Evolutionary conservation across 1,140 invertebrate species (phyloP).

Genomic region (Megalonaias nervosa): DNA sequence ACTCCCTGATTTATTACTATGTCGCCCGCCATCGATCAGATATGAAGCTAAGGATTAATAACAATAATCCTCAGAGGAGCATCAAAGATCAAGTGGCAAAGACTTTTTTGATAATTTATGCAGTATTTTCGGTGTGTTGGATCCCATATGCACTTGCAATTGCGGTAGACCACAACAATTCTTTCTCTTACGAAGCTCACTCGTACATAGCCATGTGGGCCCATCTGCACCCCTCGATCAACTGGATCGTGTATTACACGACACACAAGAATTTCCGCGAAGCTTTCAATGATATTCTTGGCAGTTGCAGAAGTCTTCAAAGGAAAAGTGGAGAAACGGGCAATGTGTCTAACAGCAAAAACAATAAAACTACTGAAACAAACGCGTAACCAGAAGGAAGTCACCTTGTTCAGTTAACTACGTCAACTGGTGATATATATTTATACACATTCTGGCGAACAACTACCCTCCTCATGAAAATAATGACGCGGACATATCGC

Average conservation of each 20-base stretch:
- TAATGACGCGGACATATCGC: no score
- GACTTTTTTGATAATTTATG: conserved; percentile 52
- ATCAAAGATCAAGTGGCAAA: conserved; percentile 23
- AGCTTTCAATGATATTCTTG: conserved; percentile 38
- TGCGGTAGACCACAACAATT: conserved; percentile 39
- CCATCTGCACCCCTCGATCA: conserved; percentile 52
- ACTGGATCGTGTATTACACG: conserved; percentile 52
- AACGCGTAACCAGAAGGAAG: no score
- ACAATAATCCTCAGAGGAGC: not conserved
- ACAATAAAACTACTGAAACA: no score
- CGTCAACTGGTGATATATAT: no score
- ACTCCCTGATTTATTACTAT: conserved; percentile 50
- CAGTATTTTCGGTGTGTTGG: conserved; percentile 50
- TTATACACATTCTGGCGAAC: no score
- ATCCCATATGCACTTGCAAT: conserved; percentile 49
- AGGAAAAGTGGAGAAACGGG: no score
- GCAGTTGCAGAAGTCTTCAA: not conserved
- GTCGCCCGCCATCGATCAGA: conserved; percentile 32
- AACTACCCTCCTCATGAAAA: no score
- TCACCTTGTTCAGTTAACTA: no score
- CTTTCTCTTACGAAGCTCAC: conserved; percentile 35
- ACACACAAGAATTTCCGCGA: conserved; percentile 46
- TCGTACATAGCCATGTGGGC: conserved; percentile 46
- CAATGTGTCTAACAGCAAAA: no score
- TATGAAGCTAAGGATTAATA: not conserved